Conservation (phyloP, 2,113 vertebrate genomes). For the Arvicanthis niloticus region DNA sequence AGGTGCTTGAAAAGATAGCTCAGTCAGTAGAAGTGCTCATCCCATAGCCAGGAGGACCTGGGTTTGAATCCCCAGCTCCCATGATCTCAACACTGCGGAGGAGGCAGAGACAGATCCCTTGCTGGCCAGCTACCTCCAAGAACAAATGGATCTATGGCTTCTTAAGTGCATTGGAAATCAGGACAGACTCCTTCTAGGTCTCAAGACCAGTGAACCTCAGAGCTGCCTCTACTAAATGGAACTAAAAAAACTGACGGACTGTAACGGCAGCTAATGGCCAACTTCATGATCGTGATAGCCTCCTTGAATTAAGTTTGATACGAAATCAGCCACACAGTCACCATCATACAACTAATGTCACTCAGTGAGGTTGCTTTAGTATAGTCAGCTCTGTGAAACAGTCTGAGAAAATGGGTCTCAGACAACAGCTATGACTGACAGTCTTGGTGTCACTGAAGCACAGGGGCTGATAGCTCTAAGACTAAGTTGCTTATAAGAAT, state of each 20-base stretch:
- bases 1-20: neutral
- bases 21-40: neutral
- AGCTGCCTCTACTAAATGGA: neutral
- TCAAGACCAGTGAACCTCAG: neutral
- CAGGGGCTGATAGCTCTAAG: neutral
- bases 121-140: neutral
- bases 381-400: neutral
- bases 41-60: neutral
- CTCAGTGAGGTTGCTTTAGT: neutral
- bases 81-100: neutral
- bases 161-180: neutral
- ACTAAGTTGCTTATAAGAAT: neutral
- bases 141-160: neutral
- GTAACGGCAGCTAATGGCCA: neutral
- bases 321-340: neutral
- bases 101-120: neutral
- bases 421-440: neutral
- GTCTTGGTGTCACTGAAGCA: neutral
- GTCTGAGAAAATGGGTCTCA: neutral
- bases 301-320: neutral
- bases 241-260: neutral
- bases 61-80: neutral
- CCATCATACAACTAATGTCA: neutral
- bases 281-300: neutral
- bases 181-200: neutral